Percentiles rank a stretch among this genome's conserved stretches.
These are phyloP conservation scores for Acanthaster planci DNA, from an alignment of 35 echinoderm and acorn worm genomes.

Conservation along the genomic window DNA sequence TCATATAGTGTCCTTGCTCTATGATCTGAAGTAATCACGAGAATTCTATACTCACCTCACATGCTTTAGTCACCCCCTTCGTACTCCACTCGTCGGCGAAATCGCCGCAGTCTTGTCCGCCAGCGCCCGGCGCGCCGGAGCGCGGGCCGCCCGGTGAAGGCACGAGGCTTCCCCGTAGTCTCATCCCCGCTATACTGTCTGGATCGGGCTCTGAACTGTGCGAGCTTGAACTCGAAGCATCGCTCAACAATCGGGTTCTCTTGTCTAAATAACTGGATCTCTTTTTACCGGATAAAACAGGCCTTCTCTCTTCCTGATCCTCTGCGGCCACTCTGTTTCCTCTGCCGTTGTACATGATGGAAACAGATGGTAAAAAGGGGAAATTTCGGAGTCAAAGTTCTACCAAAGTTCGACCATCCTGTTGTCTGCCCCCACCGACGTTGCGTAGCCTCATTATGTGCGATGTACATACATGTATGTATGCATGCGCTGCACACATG, in stretches of 20 bases:
- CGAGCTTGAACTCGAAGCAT: not conserved
- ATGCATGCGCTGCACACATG: not conserved
- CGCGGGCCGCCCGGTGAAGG: conserved; percentile 21
- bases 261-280: conserved; percentile 22
- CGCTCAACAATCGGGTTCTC: conserved; percentile 15
- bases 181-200: conserved; percentile 17
- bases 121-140: not conserved
- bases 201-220: conserved; percentile 7
- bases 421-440: not conserved
- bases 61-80: conserved; percentile 9
- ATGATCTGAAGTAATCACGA: too few species aligned
- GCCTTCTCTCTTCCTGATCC: conserved; percentile 12
- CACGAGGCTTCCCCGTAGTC: conserved; percentile 16
- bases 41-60: conserved; percentile 2
- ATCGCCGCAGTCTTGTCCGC: not conserved
- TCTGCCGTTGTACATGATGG: conserved; percentile 5
- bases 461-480: too few species aligned
- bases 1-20: too few species aligned
- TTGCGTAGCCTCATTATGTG: too few species aligned
- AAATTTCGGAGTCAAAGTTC: conserved; percentile 20
- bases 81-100: conserved; percentile 15
- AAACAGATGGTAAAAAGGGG: not conserved
- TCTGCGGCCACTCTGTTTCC: conserved; percentile 9
- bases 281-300: not conserved
- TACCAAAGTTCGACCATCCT: conserved; percentile 22